These are phyloP conservation scores for Rhopilema esculentum DNA, from an alignment of 30 jellyfish, hydroid and myxozoan genomes.

Conservation along the genomic window DNA sequence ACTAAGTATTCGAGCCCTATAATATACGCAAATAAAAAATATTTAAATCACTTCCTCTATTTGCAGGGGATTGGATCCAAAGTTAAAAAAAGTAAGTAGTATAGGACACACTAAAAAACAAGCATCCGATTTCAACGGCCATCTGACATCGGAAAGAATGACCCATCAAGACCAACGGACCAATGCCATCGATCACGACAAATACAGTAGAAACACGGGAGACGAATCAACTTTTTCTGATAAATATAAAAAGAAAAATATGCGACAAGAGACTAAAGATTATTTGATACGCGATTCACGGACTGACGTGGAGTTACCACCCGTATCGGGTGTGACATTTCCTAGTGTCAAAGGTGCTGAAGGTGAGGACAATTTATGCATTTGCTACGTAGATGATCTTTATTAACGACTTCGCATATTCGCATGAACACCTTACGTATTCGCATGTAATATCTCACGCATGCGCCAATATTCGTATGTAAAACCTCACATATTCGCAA, in stretches of 20 bases:
- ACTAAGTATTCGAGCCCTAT: no score
- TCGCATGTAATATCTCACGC: no score
- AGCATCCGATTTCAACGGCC: conserved; percentile 17
- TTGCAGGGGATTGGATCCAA: conserved; percentile 57
- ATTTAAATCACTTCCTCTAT: no score
- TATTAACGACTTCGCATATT: no score
- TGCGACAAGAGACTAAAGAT: conserved; percentile 56
- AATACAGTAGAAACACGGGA: conserved; percentile 21
- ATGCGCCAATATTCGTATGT: no score
- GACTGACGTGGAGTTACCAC: conserved; percentile 75
- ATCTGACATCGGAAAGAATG: conserved; percentile 33
- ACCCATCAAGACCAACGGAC: conserved; percentile 55
- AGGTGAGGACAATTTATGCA: no score
- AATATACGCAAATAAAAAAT: no score
- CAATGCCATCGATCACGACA: conserved; percentile 18
- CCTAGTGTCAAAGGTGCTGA: conserved; percentile 90
- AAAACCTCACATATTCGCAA: no score
- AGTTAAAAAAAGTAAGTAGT: conserved; percentile 53
- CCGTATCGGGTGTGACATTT: conserved; percentile 76
- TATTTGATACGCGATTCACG: conserved; percentile 26
- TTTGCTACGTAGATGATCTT: no score
- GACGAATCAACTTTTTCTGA: conserved; percentile 42
- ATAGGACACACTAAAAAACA: conserved; percentile 53
- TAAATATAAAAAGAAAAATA: conserved; percentile 40
- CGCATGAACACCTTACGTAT: no score